Evolutionary conservation across 2,113 vertebrate species (phyloP).

Genomic region (Lamprotornis superbus): DNA sequence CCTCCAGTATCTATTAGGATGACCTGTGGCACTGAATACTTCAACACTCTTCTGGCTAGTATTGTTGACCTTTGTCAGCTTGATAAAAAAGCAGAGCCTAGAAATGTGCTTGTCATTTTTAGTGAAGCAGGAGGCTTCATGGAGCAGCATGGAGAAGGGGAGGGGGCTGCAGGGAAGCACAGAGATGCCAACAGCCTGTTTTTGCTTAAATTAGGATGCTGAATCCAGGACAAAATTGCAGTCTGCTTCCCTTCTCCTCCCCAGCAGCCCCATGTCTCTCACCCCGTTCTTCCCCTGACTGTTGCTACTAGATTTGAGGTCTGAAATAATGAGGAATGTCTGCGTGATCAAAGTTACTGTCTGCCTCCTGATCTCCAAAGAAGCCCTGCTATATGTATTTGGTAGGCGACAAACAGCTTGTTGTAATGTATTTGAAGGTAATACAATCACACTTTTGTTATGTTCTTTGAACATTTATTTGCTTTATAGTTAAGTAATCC

Average conservation of each 20-base stretch:
- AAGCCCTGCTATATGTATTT: constrained; percentile 32
- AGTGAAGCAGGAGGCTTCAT: constrained; percentile 42
- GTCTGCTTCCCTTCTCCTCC: constrained; percentile 38
- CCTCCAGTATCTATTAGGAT: constrained; percentile 75
- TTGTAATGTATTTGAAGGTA: constrained; percentile 49
- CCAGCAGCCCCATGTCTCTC: constrained; percentile 36
- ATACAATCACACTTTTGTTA: constrained; percentile 5
- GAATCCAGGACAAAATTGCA: constrained; percentile 45
- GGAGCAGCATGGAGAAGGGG: not conserved
- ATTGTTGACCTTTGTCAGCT: constrained; percentile 89
- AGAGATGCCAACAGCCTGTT: constrained; percentile 17
- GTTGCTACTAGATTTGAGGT: constrained; percentile 61
- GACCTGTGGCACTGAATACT: constrained; percentile 77
- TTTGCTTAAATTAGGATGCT: constrained; percentile 53
- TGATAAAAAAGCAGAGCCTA: constrained; percentile 74
- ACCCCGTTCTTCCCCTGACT: constrained; percentile 39
- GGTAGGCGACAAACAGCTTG: constrained; percentile 33
- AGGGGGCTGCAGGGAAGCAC: constrained; percentile 28
- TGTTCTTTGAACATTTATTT: constrained; percentile 20
- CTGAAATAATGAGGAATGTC: constrained; percentile 66
- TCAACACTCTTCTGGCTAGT: constrained; percentile 76
- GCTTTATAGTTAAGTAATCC: constrained; percentile 21
- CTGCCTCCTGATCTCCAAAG: constrained; percentile 45
- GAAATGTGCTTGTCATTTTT: constrained; percentile 60
- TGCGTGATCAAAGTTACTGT: constrained; percentile 59